phyloP scores from a whole-genome alignment of 2,888 invertebrate genomes.

The Iselma pallidipennis region DNA sequence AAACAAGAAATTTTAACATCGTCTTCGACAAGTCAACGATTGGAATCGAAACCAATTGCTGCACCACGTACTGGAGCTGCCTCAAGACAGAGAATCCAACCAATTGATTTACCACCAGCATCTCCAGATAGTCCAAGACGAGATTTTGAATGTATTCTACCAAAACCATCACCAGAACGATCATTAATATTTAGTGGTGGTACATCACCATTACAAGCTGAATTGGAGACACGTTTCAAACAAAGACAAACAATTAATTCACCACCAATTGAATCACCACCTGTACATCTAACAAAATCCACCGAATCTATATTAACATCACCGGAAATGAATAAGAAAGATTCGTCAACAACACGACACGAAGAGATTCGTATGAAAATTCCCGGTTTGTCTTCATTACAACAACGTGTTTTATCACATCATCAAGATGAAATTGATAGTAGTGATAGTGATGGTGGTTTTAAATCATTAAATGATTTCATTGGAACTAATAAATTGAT shows the following conservation, averaged over 20 bases:
- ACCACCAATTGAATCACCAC: conserved; percentile 30
- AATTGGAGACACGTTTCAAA: conserved; percentile 47
- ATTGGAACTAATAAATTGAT: conserved; percentile 48
- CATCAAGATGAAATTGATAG: conserved; percentile 41
- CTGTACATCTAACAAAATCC: conserved; percentile 20
- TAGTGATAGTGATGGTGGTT: conserved; percentile 44
- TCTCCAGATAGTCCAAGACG: conserved; percentile 47
- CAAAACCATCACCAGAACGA: conserved; percentile 43
- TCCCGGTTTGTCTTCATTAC: conserved; percentile 60
- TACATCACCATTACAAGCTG: conserved; percentile 47
- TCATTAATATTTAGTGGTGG: conserved; percentile 16
- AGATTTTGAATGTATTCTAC: conserved; percentile 28
- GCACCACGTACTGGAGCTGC: conserved; percentile 58
- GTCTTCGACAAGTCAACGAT: conserved; percentile 1
- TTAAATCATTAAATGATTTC: conserved; percentile 51
- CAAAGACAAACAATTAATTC: conserved; percentile 41
- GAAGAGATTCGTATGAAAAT: conserved; percentile 54
- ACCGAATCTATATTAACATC: conserved; percentile 31
- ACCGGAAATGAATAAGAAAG: conserved; percentile 17
- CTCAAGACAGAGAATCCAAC: conserved; percentile 61
- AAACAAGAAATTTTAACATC: conserved; percentile 6
- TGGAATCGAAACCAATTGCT: conserved; percentile 43
- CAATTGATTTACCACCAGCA: conserved; percentile 59
- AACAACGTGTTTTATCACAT: conserved; percentile 58
- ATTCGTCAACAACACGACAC: conserved; percentile 26